Base-by-base conservation (phyloP, 2,888 invertebrate genomes). In the Tigriopus californicus region DNA sequence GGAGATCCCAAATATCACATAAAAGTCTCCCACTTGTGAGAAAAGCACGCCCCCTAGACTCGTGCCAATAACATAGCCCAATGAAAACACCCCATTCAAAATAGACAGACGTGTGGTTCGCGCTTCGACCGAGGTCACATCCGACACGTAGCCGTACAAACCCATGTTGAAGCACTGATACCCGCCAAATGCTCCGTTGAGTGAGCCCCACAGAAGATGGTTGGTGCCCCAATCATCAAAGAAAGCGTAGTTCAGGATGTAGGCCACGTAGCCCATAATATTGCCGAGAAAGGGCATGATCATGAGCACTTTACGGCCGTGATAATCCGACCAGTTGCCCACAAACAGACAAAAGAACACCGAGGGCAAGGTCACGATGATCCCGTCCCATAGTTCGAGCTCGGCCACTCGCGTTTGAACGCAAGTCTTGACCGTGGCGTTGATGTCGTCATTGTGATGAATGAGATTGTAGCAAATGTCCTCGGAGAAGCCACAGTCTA, bases 261-360 rank as follows among this genome's bases (percentile, higher is more conserved):
- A 56, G n/a, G 25, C 20, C n/a, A 25, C 15, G 24, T 24, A 56
- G n/a, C 46, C 20, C 1, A 58, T 15, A 12, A 58, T 58, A 48
- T 58, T 58, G 11, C 58, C 58, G 24, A 58, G n/a, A 40, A 58
- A 49, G 48, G 49, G 58, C 25, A 58, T 3, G 18, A 58, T 58
- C 15, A 56, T n/a, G 8, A 56, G 44, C 2, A 25, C 6, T 5
- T 46, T 56, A 6, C 56, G 56, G 13, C 56, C 56, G 44, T 56
- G 15, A 15, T 15, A 15, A 46, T 56, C 56, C 4, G 56, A 56
- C 56, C 56, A 56, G 6, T 42, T 18, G 42, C 56, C 56, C 44
- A 56, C 25, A 25, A 56, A 56, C 11, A 56, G 56, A 46, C 42
- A 24, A 24, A 56, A 46, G n/a, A 56, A 11, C n/a, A 56, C 8